phyloP scores from a whole-genome alignment of 2,888 invertebrate species.

The Toxonevra muliebris region DNA sequence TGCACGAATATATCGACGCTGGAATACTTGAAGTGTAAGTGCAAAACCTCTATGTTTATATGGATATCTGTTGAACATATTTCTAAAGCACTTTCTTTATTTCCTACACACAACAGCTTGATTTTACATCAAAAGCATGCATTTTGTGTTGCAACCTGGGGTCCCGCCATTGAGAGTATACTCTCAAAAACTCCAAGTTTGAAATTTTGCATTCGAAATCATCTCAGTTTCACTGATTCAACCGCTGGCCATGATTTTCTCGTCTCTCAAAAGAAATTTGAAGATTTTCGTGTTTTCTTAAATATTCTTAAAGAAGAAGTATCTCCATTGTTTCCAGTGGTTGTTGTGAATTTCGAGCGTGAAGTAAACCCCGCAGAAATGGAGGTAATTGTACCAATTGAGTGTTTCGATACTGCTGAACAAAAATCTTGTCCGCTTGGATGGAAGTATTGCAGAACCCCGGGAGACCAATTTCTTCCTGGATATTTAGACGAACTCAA shows the following conservation, averaged over 20 bases:
- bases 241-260: constrained; percentile 64
- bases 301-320: constrained; percentile 51
- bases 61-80: neutral
- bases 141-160: constrained; percentile 69
- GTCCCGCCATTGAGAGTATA: constrained; percentile 70
- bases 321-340: constrained; percentile 53
- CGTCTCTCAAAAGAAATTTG: constrained; percentile 52
- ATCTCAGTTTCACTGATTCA: constrained; percentile 70
- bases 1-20: constrained; percentile 51
- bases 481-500: constrained; percentile 47
- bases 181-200: constrained; percentile 70
- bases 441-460: constrained; percentile 56
- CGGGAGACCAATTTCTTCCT: constrained; percentile 49
- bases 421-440: neutral
- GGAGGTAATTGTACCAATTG: constrained; percentile 43
- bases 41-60: neutral
- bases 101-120: constrained; percentile 43
- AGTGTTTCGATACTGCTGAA: constrained; percentile 35
- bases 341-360: constrained; percentile 57
- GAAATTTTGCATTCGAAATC: constrained; percentile 72
- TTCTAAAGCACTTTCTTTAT: neutral
- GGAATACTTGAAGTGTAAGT: constrained; percentile 57
- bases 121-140: constrained; percentile 53
- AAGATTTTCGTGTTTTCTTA: constrained; percentile 52
- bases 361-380: constrained; percentile 31